Conservation (phyloP, 2,797 vertebrate species). For the Lophius americanus region DNA sequence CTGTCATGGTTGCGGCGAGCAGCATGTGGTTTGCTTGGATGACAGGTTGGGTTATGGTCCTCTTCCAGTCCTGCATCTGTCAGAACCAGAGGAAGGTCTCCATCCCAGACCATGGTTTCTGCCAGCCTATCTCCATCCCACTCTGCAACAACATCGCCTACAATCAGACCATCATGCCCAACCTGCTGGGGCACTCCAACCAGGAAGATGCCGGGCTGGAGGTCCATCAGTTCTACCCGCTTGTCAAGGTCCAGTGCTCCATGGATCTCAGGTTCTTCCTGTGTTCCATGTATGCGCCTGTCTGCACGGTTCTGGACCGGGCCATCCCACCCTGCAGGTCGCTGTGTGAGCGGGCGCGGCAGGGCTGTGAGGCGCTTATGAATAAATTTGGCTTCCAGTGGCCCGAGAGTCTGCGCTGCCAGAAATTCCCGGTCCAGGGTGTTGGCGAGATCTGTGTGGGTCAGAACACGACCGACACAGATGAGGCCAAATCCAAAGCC, state of each 20-base stretch:
- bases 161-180: constrained; percentile 93
- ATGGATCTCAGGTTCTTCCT: constrained; percentile 90
- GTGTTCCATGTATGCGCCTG: constrained; percentile 93
- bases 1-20: constrained; percentile 58
- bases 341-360: constrained; percentile 86
- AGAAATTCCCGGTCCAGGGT: constrained; percentile 87
- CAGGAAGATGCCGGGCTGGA: constrained; percentile 90
- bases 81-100: constrained; percentile 84
- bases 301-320: constrained; percentile 92
- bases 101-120: constrained; percentile 88
- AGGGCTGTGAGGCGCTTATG: constrained; percentile 56
- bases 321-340: constrained; percentile 89
- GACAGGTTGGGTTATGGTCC: constrained; percentile 50
- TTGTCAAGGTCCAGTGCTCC: constrained; percentile 89
- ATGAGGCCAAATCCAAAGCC: constrained; percentile 64
- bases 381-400: constrained; percentile 83
- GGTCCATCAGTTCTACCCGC: constrained; percentile 60
- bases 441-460: constrained; percentile 89
- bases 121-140: constrained; percentile 91
- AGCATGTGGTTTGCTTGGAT: constrained; percentile 34
- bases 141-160: constrained; percentile 90
- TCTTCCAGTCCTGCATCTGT: constrained; percentile 37
- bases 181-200: constrained; percentile 88
- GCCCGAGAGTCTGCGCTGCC: constrained; percentile 87
- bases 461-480: constrained; percentile 87